phyloP scores from a whole-genome alignment of 2,888 invertebrate genomes.

The Choristoneura rosaceana region DNA sequence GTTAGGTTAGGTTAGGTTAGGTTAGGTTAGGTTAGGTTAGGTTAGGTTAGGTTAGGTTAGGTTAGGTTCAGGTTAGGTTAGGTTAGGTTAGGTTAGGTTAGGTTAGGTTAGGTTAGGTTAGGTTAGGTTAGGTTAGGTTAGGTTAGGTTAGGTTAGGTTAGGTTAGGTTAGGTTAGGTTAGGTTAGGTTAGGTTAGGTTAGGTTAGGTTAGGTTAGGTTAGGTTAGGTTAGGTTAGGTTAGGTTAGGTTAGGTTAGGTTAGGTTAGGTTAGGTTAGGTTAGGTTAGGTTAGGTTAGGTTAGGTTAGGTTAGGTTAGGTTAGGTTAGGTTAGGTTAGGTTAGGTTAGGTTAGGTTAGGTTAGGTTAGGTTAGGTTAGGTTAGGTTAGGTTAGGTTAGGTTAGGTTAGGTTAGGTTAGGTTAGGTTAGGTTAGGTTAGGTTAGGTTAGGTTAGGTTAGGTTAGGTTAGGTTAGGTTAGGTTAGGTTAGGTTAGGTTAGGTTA shows the following conservation, averaged over 20 bases:
- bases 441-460: slow-evolving; percentile 33
- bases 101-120: slow-evolving; percentile 33
- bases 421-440: slow-evolving; percentile 33
- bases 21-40: slow-evolving; percentile 33
- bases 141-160: slow-evolving; percentile 33
- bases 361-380: slow-evolving; percentile 33
- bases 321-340: slow-evolving; percentile 33
- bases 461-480: slow-evolving; percentile 33
- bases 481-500: slow-evolving; percentile 27
- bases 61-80: slow-evolving; percentile 19
- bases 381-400: slow-evolving; percentile 33
- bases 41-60: slow-evolving; percentile 33
- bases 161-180: slow-evolving; percentile 33
- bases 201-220: slow-evolving; percentile 33
- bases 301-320: slow-evolving; percentile 33
- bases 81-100: slow-evolving; percentile 33
- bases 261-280: slow-evolving; percentile 32
- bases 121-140: slow-evolving; percentile 33
- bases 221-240: slow-evolving; percentile 33
- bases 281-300: slow-evolving; percentile 33
- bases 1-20: slow-evolving; percentile 33
- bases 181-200: slow-evolving; percentile 33
- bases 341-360: slow-evolving; percentile 33
- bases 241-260: slow-evolving; percentile 33
- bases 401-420: slow-evolving; percentile 33